These are phyloP conservation scores for Drosophila miranda DNA, from an alignment of 1,140 invertebrate genomes.

Conservation along the genomic window DNA sequence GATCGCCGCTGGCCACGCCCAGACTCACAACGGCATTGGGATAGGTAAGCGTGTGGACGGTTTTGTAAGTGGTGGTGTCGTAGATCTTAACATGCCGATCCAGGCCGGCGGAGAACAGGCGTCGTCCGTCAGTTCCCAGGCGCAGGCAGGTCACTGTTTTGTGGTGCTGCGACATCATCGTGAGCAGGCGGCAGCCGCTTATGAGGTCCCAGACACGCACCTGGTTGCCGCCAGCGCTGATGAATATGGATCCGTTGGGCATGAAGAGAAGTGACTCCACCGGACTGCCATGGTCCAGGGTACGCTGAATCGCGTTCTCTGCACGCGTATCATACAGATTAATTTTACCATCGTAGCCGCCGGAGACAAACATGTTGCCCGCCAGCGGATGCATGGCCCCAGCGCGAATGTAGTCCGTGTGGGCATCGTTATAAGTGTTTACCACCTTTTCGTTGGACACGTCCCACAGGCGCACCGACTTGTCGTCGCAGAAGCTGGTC, in stretches of 20 bases:
- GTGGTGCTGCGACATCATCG: conserved; percentile 92
- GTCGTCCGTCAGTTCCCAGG: conserved; percentile 90
- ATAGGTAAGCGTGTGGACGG: conserved; percentile 94
- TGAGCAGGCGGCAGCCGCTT: conserved; percentile 91
- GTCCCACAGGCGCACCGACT: conserved; percentile 94
- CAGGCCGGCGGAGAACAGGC: conserved; percentile 94
- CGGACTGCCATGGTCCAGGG: conserved; percentile 93
- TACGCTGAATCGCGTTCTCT: conserved; percentile 86
- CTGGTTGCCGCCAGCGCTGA: conserved; percentile 95
- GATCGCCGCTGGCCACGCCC: conserved; percentile 90
- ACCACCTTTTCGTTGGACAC: conserved; percentile 91
- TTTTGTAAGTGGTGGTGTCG: conserved; percentile 92
- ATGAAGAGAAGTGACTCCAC: conserved; percentile 95
- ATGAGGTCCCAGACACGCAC: conserved; percentile 97
- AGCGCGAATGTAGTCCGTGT: conserved; percentile 92
- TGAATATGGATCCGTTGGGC: conserved; percentile 94
- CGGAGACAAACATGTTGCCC: conserved; percentile 90
- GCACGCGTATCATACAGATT: conserved; percentile 94
- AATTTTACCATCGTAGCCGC: conserved; percentile 96
- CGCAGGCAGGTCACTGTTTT: conserved; percentile 95
- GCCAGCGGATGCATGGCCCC: conserved; percentile 90
- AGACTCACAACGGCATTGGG: conserved; percentile 95
- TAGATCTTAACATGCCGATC: conserved; percentile 98
- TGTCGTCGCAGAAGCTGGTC: conserved; percentile 97
- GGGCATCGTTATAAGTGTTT: conserved; percentile 86